Conservation (phyloP, 2,113 vertebrate species). For the Elachura formosa region DNA sequence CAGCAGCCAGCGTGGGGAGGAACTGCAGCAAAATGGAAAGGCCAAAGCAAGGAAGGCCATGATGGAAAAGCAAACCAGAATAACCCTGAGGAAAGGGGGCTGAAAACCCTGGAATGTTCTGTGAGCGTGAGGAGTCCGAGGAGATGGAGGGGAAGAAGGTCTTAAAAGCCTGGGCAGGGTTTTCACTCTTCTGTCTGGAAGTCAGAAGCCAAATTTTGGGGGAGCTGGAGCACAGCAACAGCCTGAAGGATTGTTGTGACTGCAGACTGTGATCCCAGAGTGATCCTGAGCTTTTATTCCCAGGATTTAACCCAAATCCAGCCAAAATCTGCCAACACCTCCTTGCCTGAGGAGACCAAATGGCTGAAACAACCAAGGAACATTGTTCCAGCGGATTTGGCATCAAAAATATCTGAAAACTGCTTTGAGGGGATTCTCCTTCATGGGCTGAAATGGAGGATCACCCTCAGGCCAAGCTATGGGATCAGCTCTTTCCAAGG, state of each 20-base stretch:
- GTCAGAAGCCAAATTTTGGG: neutral
- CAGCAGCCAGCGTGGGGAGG: neutral
- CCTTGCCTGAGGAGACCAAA: neutral
- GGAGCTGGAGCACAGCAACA: neutral
- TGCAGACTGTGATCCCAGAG: neutral
- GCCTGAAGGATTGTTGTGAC: neutral
- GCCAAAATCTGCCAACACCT: neutral
- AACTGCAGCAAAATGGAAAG: neutral
- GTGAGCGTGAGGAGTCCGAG: accelerated
- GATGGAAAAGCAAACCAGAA: neutral
- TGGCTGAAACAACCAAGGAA: neutral
- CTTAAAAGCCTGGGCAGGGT: neutral
- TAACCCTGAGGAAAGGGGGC: neutral
- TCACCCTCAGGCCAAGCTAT: neutral
- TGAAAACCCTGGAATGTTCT: neutral
- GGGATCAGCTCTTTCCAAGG: neutral
- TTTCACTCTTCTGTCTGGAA: neutral
- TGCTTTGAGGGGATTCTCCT: neutral
- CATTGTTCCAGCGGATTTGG: neutral
- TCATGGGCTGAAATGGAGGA: neutral
- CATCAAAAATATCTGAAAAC: neutral
- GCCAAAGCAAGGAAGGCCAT: neutral
- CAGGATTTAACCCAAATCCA: neutral
- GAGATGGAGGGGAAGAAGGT: neutral
- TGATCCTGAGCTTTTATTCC: neutral